Evolutionary conservation across 2,888 invertebrate species (phyloP).

Genomic region (Pterobdella sp.): DNA sequence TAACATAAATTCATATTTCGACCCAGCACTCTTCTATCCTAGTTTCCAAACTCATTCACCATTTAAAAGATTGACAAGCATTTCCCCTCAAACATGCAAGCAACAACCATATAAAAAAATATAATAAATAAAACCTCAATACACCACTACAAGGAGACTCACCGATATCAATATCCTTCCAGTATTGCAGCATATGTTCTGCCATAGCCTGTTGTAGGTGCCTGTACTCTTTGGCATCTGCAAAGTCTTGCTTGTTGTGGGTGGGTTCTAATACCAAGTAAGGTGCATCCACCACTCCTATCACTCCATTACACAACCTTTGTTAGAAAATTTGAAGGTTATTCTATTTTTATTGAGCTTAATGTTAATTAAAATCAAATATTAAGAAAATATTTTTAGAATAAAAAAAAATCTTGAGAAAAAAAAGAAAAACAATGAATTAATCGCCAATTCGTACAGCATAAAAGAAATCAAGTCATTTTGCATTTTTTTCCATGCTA

Average conservation of each 20-base stretch:
- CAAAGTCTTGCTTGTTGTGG: constrained; percentile 55
- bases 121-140: background rate
- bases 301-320: background rate
- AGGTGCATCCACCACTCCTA: constrained; percentile 52
- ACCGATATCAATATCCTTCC: constrained; percentile 47
- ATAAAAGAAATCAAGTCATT: no score
- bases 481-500: no score
- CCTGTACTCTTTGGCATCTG: constrained; percentile 52
- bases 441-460: no score
- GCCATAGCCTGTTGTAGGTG: constrained; percentile 51
- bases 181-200: constrained; percentile 53
- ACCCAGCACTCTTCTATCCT: no score
- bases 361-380: no score
- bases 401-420: no score
- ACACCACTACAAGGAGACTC: background rate
- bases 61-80: background rate
- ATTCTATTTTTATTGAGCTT: no score
- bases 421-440: no score
- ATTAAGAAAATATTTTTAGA: no score
- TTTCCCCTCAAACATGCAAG: background rate
- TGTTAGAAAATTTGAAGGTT: no score
- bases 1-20: no score
- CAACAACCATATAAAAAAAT: background rate
- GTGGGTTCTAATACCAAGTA: constrained; percentile 53
- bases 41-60: no score